These are phyloP conservation scores for Xestia xanthographa DNA, from an alignment of 2,888 invertebrate species.

Conservation along the genomic window DNA sequence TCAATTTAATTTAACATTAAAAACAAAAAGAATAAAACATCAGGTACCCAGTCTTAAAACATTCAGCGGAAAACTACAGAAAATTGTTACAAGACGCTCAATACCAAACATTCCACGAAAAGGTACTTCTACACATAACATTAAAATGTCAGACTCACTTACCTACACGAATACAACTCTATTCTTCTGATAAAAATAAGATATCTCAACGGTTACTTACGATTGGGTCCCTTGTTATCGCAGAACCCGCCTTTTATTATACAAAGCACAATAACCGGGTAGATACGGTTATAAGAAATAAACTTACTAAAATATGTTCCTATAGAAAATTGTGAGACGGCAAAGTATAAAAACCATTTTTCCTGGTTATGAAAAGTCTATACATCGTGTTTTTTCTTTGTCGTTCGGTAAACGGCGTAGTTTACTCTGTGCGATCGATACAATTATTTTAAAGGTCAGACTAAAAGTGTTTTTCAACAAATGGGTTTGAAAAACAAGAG, in stretches of 20 bases:
- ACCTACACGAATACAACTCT: constrained; percentile 34
- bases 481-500: constrained; percentile 3
- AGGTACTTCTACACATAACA: constrained; percentile 3
- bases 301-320: constrained; percentile 46
- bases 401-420: constrained; percentile 2
- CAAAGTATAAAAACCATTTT: constrained; percentile 39
- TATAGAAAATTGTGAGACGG: constrained; percentile 40
- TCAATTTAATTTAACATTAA: too few relatives aligned
- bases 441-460: constrained; percentile 16
- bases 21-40: too few relatives aligned
- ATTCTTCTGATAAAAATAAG: constrained; percentile 47
- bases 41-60: background rate
- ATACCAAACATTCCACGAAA: background rate
- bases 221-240: constrained; percentile 66
- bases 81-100: background rate
- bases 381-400: constrained; percentile 16
- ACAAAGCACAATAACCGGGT: constrained; percentile 45
- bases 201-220: constrained; percentile 56
- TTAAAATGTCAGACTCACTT: constrained; percentile 25
- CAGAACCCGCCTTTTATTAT: constrained; percentile 54
- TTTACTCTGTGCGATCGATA: constrained; percentile 9
- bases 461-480: background rate
- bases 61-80: background rate
- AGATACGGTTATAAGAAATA: constrained; percentile 54
- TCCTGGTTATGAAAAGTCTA: constrained; percentile 31